Conservation (phyloP, 2,113 vertebrate species). For the Vicugna pacos region DNA sequence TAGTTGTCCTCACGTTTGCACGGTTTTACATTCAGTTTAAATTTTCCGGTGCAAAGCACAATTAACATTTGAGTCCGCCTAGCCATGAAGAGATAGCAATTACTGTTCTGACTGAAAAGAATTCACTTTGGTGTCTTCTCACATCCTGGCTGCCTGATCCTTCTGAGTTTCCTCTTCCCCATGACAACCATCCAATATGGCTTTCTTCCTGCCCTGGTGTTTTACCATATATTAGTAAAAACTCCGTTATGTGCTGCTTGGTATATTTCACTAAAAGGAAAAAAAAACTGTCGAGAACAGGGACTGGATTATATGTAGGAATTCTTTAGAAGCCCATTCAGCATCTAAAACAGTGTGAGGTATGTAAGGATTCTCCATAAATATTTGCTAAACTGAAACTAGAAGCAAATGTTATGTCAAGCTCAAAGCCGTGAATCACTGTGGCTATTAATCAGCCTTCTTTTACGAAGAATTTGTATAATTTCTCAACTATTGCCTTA, state of each 20-base stretch:
- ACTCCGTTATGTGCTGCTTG: not conserved
- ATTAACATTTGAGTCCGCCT: slow-evolving; percentile 62
- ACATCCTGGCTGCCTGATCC: slow-evolving; percentile 26
- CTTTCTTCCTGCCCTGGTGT: not conserved
- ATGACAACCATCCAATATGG: not conserved
- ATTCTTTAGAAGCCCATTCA: slow-evolving; percentile 52
- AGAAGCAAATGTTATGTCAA: slow-evolving; percentile 27
- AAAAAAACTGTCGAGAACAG: not conserved
- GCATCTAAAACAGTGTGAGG: slow-evolving; percentile 17
- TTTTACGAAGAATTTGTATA: slow-evolving; percentile 53
- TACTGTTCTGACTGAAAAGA: slow-evolving; percentile 66
- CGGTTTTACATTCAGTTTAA: slow-evolving; percentile 56
- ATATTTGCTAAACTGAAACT: slow-evolving; percentile 55
- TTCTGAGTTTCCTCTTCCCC: not conserved
- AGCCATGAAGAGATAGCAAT: slow-evolving; percentile 64
- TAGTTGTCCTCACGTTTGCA: slow-evolving; percentile 23
- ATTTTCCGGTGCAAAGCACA: slow-evolving; percentile 65
- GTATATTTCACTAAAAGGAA: slow-evolving; percentile 53
- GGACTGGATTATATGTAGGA: not conserved
- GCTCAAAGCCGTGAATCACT: slow-evolving; percentile 11
- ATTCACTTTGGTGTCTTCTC: slow-evolving; percentile 64
- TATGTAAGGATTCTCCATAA: not conserved
- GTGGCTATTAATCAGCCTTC: not conserved
- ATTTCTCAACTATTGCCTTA: slow-evolving; percentile 8
- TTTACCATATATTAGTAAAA: slow-evolving; percentile 21